Conservation (phyloP, 2,797 vertebrate species). For the Aviceda leuphotes region DNA sequence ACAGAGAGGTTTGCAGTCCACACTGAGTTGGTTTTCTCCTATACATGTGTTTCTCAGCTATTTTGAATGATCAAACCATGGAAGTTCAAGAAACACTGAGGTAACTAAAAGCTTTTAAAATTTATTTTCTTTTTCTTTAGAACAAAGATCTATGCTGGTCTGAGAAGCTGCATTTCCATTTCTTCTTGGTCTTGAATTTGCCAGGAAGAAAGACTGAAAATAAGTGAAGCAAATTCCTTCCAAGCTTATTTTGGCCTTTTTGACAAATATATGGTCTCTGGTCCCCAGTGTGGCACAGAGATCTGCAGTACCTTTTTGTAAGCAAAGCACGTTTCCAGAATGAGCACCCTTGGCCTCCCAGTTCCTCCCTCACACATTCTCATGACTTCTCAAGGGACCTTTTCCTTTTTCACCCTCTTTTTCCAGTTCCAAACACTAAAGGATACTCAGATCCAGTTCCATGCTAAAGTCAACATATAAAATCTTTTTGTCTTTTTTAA, state of each 20-base stretch:
- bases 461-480: background rate
- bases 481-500: background rate
- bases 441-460: background rate
- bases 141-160: background rate
- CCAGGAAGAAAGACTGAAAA: background rate
- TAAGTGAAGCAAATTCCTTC: background rate
- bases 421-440: background rate
- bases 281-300: background rate
- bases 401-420: background rate
- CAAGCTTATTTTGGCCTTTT: background rate
- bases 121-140: background rate
- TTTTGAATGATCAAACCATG: background rate
- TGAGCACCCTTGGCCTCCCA: background rate
- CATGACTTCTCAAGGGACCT: background rate
- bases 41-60: background rate
- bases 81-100: background rate
- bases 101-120: background rate
- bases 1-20: background rate
- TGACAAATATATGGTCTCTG: background rate
- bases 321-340: background rate
- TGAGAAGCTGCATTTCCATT: background rate
- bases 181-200: background rate
- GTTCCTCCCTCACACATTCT: background rate
- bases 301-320: background rate
- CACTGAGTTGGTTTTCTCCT: background rate